phyloP scores from a whole-genome alignment of 2,113 vertebrate genomes.

The Callospermophilus lateralis region DNA sequence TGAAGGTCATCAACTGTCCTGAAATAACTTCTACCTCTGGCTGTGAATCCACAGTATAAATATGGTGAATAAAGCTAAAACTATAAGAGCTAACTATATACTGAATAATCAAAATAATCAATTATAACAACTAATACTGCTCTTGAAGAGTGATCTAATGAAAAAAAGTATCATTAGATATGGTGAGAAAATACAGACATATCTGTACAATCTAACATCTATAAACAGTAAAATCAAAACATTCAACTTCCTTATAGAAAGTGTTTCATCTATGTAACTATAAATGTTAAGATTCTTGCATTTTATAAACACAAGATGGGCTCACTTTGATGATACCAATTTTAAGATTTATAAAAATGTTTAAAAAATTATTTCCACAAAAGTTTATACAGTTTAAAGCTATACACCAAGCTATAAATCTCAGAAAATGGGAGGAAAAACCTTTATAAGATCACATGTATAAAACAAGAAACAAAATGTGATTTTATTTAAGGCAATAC shows the following conservation, averaged over 20 bases:
- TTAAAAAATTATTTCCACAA: slow-evolving; percentile 89
- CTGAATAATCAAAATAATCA: slow-evolving; percentile 77
- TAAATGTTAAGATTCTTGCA: slow-evolving; percentile 85
- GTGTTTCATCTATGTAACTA: slow-evolving; percentile 87
- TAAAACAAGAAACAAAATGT: slow-evolving; percentile 93
- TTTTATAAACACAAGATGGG: slow-evolving; percentile 89
- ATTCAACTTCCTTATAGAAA: slow-evolving; percentile 89
- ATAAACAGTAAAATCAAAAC: slow-evolving; percentile 86
- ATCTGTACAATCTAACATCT: slow-evolving; percentile 82
- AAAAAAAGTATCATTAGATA: slow-evolving; percentile 81
- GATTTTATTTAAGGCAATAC: slow-evolving; percentile 94
- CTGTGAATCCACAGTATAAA: slow-evolving; percentile 76
- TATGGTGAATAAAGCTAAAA: slow-evolving; percentile 75
- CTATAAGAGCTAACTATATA: slow-evolving; percentile 69
- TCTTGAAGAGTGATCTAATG: slow-evolving; percentile 82
- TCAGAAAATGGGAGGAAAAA: slow-evolving; percentile 84
- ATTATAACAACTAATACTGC: slow-evolving; percentile 82
- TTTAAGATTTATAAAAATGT: slow-evolving; percentile 89
- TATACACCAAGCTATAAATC: slow-evolving; percentile 90
- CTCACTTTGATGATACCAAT: slow-evolving; percentile 90
- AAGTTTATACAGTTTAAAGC: slow-evolving; percentile 88
- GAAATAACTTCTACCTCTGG: slow-evolving; percentile 62
- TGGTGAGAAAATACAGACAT: slow-evolving; percentile 82
- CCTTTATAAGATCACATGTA: slow-evolving; percentile 90
- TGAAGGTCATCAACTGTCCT: slow-evolving; percentile 44